Conservation (phyloP, 2,888 invertebrate species). For the Caenorhabditis sp. region DNA sequence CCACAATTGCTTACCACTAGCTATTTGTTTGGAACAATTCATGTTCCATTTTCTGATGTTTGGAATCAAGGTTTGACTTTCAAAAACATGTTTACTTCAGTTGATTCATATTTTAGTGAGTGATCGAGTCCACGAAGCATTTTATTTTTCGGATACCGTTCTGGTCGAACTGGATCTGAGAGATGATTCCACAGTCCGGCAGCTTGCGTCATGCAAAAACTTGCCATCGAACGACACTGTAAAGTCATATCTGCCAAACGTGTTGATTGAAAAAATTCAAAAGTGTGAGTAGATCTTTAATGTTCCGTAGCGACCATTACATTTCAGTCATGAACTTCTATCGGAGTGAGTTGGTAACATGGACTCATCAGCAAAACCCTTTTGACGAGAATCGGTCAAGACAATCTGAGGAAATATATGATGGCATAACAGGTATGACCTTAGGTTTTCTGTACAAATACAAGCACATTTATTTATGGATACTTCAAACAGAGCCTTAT, state of each 20-base stretch:
- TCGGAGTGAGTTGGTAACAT: too few relatives aligned
- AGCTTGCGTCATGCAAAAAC: constrained; percentile 71
- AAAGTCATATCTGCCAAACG: constrained; percentile 79
- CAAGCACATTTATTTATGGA: too few relatives aligned
- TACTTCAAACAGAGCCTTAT: too few relatives aligned
- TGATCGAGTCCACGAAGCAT: constrained; percentile 81
- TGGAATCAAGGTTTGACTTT: constrained; percentile 80
- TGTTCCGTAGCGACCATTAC: background rate
- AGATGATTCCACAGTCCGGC: constrained; percentile 80
- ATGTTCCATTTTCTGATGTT: constrained; percentile 82
- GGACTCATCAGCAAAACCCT: too few relatives aligned
- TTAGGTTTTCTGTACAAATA: too few relatives aligned
- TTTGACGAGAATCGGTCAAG: too few relatives aligned
- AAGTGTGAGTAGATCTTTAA: constrained; percentile 70
- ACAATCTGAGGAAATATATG: too few relatives aligned
- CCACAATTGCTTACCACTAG: constrained; percentile 39
- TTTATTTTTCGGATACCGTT: constrained; percentile 81
- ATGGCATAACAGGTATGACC: too few relatives aligned
- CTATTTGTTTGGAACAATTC: constrained; percentile 83
- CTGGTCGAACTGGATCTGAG: constrained; percentile 82
- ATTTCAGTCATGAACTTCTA: background rate
- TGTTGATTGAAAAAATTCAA: constrained; percentile 80
- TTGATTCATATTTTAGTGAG: constrained; percentile 80
- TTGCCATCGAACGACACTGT: constrained; percentile 60
- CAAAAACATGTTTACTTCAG: background rate